A percentile compares a stretch with the other conserved stretches of the same genome.
Conservation (phyloP, 2,888 invertebrate species). For the Adineta ricciae region DNA sequence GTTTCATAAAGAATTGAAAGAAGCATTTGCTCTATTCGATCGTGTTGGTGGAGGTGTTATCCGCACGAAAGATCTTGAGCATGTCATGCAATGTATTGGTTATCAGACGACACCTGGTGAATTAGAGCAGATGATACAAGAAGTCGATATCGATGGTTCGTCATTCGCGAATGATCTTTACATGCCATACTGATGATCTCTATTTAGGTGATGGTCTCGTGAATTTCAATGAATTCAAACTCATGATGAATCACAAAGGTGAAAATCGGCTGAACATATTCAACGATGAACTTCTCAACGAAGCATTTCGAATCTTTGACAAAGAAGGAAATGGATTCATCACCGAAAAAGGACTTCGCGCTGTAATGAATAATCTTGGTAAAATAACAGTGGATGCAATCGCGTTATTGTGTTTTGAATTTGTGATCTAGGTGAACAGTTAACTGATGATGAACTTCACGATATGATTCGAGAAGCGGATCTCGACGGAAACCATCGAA, state of each 20-base stretch:
- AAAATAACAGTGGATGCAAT: background rate
- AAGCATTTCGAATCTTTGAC: conserved; percentile 12
- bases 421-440: background rate
- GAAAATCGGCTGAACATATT: background rate
- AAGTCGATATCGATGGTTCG: conserved; percentile 11
- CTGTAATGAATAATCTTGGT: conserved; percentile 1
- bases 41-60: background rate
- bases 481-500: background rate
- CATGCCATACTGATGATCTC: background rate
- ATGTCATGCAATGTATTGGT: background rate
- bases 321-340: conserved; percentile 17
- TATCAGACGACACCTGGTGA: background rate
- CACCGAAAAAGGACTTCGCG: background rate
- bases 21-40: conserved; percentile 17
- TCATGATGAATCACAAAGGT: background rate
- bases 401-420: too few species aligned
- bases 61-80: background rate
- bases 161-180: background rate
- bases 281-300: conserved; percentile 15
- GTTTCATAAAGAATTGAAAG: background rate
- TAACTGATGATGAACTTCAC: conserved; percentile 9
- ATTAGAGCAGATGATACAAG: background rate
- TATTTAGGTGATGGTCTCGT: conserved; percentile 5
- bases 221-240: conserved; percentile 6
- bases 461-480: conserved; percentile 17